Conservation (phyloP, 2,113 vertebrate species). For the Oostethus manadensis region DNA sequence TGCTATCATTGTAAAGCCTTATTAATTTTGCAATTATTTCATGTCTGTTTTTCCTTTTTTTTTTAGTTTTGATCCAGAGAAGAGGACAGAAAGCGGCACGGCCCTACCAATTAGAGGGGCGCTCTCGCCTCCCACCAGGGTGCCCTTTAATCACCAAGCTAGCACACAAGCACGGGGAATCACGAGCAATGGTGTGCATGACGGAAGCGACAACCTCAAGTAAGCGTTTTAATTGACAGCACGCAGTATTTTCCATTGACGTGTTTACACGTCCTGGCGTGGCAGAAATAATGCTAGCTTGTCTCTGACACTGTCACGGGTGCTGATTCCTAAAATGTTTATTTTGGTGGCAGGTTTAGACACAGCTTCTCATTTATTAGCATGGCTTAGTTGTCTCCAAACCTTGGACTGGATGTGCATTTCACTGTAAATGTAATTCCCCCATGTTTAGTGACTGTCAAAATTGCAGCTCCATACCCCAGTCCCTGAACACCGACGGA, state of each 20-base stretch:
- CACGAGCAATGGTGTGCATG: constrained; percentile 79
- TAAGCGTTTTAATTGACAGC: constrained; percentile 37
- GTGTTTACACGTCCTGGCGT: not conserved
- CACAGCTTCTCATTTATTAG: too few species aligned
- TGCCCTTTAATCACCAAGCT: constrained; percentile 81
- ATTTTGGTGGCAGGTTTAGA: too few species aligned
- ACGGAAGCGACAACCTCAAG: constrained; percentile 78
- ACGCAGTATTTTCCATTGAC: not conserved
- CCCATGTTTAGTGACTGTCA: constrained; percentile 76
- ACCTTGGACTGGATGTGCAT: not conserved
- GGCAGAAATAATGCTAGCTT: not conserved
- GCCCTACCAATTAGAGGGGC: constrained; percentile 83
- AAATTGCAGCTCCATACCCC: constrained; percentile 83
- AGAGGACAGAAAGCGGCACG: constrained; percentile 79
- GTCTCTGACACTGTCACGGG: not conserved
- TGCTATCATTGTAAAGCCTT: not conserved
- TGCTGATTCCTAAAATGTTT: too few species aligned
- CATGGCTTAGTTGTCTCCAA: too few species aligned
- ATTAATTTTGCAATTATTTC: constrained; percentile 23
- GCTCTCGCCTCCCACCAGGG: constrained; percentile 79
- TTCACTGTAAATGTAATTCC: constrained; percentile 19
- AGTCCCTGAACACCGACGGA: constrained; percentile 83
- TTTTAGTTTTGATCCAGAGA: constrained; percentile 81
- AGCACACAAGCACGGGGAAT: constrained; percentile 79
- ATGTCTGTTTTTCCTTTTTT: constrained; percentile 31